A percentile compares a stretch with the other conserved stretches of the same genome.
Evolutionary conservation across 2,888 invertebrate genomes (phyloP).

Genomic region (Horisme vitalbata): DNA sequence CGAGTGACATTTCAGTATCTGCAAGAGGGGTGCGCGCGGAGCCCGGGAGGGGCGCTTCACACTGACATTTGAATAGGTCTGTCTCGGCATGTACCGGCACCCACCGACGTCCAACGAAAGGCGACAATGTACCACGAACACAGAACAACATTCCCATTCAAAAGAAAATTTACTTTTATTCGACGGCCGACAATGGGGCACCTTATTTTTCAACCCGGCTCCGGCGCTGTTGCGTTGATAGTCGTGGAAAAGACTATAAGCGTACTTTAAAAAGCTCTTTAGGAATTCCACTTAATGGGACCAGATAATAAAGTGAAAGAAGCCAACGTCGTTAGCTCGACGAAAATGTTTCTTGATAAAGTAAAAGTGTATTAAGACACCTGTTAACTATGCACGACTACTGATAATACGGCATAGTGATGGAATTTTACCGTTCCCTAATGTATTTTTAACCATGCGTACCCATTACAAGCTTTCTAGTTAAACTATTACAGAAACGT

Average conservation of each 20-base stretch:
- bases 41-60: constrained; percentile 56
- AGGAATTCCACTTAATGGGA: constrained; percentile 35
- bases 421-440: constrained; percentile 21
- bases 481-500: constrained; percentile 3
- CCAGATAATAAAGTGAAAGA: constrained; percentile 33
- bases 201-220: constrained; percentile 61
- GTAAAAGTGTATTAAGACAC: constrained; percentile 30
- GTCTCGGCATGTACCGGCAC: constrained; percentile 79
- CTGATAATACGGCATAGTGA: constrained; percentile 21
- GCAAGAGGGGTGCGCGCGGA: constrained; percentile 45
- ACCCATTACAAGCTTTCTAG: constrained; percentile 10
- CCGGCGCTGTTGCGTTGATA: constrained; percentile 33
- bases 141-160: constrained; percentile 74
- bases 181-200: constrained; percentile 55
- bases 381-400: constrained; percentile 22
- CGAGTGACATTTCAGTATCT: constrained; percentile 79
- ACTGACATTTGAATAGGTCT: constrained; percentile 81
- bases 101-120: constrained; percentile 72
- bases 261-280: constrained; percentile 29
- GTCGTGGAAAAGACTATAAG: constrained; percentile 28
- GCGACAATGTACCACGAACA: constrained; percentile 78
- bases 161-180: constrained; percentile 78
- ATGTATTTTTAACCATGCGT: constrained; percentile 29
- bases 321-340: constrained; percentile 33
- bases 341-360: constrained; percentile 34